Percentiles rank a stretch among this genome's conserved stretches.
phyloP scores from a whole-genome alignment of 2,888 invertebrate genomes.

The Cybosia mesomella region DNA sequence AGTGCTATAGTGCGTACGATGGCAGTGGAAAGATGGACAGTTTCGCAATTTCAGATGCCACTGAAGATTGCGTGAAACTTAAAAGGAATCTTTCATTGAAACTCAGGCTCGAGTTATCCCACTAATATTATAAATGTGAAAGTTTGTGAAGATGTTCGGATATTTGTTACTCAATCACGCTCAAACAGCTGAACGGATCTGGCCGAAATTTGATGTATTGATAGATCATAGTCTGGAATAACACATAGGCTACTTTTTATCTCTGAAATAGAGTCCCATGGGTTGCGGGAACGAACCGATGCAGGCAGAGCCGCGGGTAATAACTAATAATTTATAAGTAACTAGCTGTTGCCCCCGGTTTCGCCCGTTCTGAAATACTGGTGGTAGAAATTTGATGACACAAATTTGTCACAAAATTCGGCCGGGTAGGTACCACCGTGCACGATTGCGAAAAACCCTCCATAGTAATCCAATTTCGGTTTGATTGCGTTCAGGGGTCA shows the following conservation, averaged over 20 bases:
- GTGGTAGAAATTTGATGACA: too few relatives aligned
- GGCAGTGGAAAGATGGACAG: not conserved
- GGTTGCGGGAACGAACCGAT: not conserved
- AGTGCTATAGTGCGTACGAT: conserved; percentile 19
- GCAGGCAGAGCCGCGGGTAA: too few relatives aligned
- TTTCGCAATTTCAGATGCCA: not conserved
- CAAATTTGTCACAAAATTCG: too few relatives aligned
- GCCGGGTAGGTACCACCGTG: too few relatives aligned
- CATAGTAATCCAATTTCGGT: too few relatives aligned
- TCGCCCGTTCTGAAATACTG: not conserved
- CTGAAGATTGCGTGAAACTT: not conserved
- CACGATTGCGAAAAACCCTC: too few relatives aligned
- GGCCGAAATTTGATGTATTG: too few relatives aligned
- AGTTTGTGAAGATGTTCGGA: too few relatives aligned
- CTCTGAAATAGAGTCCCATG: not conserved
- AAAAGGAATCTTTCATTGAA: not conserved
- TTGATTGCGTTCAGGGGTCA: too few relatives aligned
- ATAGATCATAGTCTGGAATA: too few relatives aligned
- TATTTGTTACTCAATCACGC: not conserved
- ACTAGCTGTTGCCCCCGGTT: not conserved
- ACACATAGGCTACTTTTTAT: not conserved
- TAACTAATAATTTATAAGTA: too few relatives aligned
- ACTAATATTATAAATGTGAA: too few relatives aligned
- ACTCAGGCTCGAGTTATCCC: not conserved
- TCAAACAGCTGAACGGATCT: not conserved